A percentile compares a stretch with the other conserved stretches of the same genome.
Evolutionary conservation across 2,888 invertebrate species (phyloP).

Genomic region (Drosophila histrio): DNA sequence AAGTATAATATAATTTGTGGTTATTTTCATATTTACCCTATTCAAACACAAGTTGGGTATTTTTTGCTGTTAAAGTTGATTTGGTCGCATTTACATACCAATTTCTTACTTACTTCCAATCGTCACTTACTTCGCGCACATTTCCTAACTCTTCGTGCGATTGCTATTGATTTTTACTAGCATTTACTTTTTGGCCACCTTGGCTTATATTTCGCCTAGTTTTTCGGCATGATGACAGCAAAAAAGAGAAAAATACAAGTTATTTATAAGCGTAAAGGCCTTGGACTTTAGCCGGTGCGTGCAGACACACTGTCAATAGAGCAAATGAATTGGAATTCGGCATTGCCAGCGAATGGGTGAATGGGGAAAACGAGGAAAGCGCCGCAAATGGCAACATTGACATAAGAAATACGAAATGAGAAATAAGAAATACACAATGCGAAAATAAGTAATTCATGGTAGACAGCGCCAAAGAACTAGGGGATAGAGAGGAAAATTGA

Average conservation of each 20-base stretch:
- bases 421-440: neutral
- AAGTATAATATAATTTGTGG: neutral
- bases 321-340: slow-evolving; percentile 53
- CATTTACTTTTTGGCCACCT: slow-evolving; percentile 56
- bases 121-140: slow-evolving; percentile 17
- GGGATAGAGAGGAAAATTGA: slow-evolving; percentile 10
- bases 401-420: slow-evolving; percentile 4
- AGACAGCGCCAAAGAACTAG: neutral
- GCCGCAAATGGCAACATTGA: slow-evolving; percentile 20
- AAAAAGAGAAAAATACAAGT: slow-evolving; percentile 51
- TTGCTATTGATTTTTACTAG: slow-evolving; percentile 61
- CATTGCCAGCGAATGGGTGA: slow-evolving; percentile 16
- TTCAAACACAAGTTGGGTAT: neutral
- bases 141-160: slow-evolving; percentile 27
- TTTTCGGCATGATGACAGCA: slow-evolving; percentile 43
- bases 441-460: slow-evolving; percentile 7
- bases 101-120: slow-evolving; percentile 4
- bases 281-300: slow-evolving; percentile 60
- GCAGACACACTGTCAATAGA: slow-evolving; percentile 66
- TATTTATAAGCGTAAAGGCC: slow-evolving; percentile 63
- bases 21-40: neutral
- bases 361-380: neutral
- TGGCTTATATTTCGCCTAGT: slow-evolving; percentile 56
- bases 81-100: slow-evolving; percentile 20
- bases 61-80: neutral